These are phyloP conservation scores for Glareola pratincola DNA, from an alignment of 2,113 vertebrate genomes.

Conservation along the genomic window DNA sequence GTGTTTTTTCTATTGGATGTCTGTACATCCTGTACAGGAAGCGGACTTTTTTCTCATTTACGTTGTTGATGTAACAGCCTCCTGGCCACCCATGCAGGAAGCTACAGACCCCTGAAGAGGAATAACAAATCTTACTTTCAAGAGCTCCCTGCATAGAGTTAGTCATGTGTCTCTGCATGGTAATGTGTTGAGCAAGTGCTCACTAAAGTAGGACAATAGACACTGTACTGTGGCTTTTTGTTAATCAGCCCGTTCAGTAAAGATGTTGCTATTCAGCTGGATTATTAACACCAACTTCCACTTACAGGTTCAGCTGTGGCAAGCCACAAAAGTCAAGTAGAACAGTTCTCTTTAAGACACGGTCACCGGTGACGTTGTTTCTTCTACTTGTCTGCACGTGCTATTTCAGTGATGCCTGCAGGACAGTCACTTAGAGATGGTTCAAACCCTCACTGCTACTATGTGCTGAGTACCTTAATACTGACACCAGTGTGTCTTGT, in stretches of 20 bases:
- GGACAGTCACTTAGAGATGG: background rate
- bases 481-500: background rate
- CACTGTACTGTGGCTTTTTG: background rate
- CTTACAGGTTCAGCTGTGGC: background rate
- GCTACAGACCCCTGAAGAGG: background rate
- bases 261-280: background rate
- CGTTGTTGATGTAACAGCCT: background rate
- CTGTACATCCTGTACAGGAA: background rate
- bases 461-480: background rate
- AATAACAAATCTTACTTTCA: background rate
- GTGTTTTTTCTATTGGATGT: background rate
- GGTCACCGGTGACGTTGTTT: rapidly evolving
- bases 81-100: background rate
- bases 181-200: background rate
- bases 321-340: background rate
- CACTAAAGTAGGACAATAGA: background rate
- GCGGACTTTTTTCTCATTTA: background rate
- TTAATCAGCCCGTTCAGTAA: background rate
- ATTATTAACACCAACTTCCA: background rate
- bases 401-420: background rate
- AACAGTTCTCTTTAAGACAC: background rate
- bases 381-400: background rate
- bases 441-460: background rate
- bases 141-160: background rate
- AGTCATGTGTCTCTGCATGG: background rate